Base-by-base conservation (phyloP, 1,140 invertebrate genomes). In the Tenebrio molitor region DNA sequence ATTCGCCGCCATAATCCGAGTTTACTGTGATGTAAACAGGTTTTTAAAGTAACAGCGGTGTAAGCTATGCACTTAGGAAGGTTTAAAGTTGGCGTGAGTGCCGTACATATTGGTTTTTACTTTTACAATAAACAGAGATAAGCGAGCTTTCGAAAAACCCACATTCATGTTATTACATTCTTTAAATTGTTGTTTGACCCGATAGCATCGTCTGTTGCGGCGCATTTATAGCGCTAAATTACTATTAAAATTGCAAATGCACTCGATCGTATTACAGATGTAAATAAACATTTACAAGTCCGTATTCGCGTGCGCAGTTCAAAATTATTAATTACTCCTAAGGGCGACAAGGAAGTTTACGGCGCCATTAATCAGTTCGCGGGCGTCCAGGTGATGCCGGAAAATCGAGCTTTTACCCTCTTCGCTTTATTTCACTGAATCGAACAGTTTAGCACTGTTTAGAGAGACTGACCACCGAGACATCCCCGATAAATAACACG, bases 61-160 rank as follows among this genome's bases (percentile, higher is more conserved):
- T 64, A 71, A 71, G 46, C 50, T 42, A 42, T 64, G 69, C 53
- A 71, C 69, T 71, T 64, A 62, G 46, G 8, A 23, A 58, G 67
- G 46, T 69, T 53, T 69, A 53, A 69, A 53, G 41, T 69, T 71
- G 33, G 50, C 69, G 69, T 71, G 69, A 63, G 33, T 58, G 33
- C 19, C 17, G 69, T 64, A 64, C 42, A 71, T 71, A 46, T 71
- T 63, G 46, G 25, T 71, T 71, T 71, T 71, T 71, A 64, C 44
- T 62, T 64, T 34, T 25, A 46, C 33, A 69, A 33, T 44, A 33
- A 33, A 50, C 29, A 36, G 67, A 69, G 67, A 69, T 69, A 69
- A 69, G 67, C 42, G 39, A 39, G 41, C 36, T 44, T 36, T 66
- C 33, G 58, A 69, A 69, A 53, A 69, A 69, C 29, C n/a, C 39